phyloP scores from a whole-genome alignment of 2,113 vertebrate species.

The Dolichallabes microphthalmus region DNA sequence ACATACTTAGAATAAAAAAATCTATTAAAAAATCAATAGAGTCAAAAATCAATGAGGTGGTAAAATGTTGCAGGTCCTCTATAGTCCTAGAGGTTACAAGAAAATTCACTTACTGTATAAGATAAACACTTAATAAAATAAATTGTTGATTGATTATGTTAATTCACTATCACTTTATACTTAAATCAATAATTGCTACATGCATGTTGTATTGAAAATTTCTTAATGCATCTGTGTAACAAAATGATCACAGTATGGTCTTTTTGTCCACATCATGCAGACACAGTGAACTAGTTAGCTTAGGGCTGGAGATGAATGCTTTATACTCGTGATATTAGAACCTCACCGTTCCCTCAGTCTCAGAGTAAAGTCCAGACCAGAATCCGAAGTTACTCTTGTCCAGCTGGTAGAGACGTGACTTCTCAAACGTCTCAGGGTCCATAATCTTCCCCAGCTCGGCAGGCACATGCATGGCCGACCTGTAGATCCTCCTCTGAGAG shows the following conservation, averaged over 20 bases:
- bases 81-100: no score
- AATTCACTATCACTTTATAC: not conserved
- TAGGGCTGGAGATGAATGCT: not conserved
- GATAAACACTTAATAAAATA: not conserved
- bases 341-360: conserved; percentile 92
- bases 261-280: not conserved
- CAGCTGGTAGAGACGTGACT: conserved; percentile 94
- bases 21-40: no score
- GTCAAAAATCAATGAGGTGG: not conserved
- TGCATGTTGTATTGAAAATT: not conserved
- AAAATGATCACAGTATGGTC: not conserved
- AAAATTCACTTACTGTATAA: not conserved
- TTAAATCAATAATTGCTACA: not conserved
- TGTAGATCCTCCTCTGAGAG: conserved; percentile 84
- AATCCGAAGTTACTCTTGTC: conserved; percentile 99
- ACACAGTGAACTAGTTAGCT: not conserved
- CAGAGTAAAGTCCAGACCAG: conserved; percentile 97
- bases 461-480: conserved; percentile 85
- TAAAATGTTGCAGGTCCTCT: no score
- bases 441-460: conserved; percentile 90
- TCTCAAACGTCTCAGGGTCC: conserved; percentile 96
- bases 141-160: not conserved
- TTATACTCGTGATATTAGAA: not conserved
- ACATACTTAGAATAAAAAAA: no score
- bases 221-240: not conserved